Evolutionary conservation across 2,888 invertebrate species (phyloP).

Genomic region (Ametastegia equiseti): DNA sequence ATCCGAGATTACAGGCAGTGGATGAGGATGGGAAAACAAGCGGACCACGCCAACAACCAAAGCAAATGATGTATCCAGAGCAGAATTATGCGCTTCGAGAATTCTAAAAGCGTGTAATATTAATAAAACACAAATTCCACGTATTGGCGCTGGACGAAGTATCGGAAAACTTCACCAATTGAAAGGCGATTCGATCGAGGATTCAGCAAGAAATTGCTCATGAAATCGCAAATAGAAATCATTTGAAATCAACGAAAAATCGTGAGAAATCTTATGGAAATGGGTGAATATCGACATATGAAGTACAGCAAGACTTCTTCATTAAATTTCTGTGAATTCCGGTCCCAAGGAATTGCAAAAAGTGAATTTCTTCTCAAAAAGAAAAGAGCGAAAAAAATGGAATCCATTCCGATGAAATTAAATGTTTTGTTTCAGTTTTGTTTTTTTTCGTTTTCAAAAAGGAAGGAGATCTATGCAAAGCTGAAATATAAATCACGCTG

Average conservation of each 20-base stretch:
- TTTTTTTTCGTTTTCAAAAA: neutral
- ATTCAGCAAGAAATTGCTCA: too few species aligned
- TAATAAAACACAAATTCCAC: neutral
- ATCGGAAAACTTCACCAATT: neutral
- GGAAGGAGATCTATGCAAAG: neutral
- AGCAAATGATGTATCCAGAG: neutral
- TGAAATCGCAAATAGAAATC: too few species aligned
- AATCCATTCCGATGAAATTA: neutral
- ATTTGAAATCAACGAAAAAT: too few species aligned
- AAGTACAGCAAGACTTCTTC: too few species aligned
- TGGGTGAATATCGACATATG: too few species aligned
- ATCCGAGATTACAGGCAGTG: neutral
- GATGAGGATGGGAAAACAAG: conserved; percentile 24
- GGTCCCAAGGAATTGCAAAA: too few species aligned
- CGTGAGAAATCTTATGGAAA: too few species aligned
- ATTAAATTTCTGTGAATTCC: too few species aligned
- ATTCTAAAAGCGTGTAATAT: conserved; percentile 11
- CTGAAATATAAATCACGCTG: neutral
- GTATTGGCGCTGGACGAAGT: neutral
- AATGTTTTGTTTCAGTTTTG: too few species aligned
- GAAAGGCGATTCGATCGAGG: too few species aligned
- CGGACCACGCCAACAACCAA: neutral
- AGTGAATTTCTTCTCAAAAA: too few species aligned
- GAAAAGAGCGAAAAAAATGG: neutral
- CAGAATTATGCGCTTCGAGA: neutral